Base-by-base conservation (phyloP, 2,888 invertebrate species). In the Sinelater perroti region DNA sequence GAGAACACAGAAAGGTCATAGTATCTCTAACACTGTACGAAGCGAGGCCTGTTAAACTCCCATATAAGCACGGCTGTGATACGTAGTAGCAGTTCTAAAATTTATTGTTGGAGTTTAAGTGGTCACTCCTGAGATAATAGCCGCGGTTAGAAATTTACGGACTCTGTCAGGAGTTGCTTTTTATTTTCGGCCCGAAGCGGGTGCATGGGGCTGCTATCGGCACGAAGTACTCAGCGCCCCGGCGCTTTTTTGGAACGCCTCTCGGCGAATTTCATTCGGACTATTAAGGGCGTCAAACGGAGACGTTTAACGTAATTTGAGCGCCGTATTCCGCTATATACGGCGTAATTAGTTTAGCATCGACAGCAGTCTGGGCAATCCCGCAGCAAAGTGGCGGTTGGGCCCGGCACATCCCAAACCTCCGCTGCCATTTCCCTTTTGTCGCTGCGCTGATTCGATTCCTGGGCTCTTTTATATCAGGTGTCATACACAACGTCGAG, bases 381-480 rank as follows among this genome's bases (percentile, higher is more conserved):
- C 45, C 31, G 20, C 45, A 18, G 40, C 40, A 16, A 20, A 38
- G 20, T 21, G 24, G 40, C 40, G 40, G 40, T 50, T 50, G 26
- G 38, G 38, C 26, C 21, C 38, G 35, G 40, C 20, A 38, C 24
- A 51, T 40, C 51, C 28, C 16, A 51, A 51, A 51, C 51, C 30
- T 51, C 28, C 30, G 51, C 40, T 50, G 38, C 40, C 40, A 20
- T 51, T 51, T 38, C 51, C 40, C 40, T 16, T 45, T 51, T 51
- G 40, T 40, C 21, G 21, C 20, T 28, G 38, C 38, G 40, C 38
- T 51, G 30, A 51, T 40, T 51, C 51, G 11, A 40, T 40, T 51
- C 40, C 40, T 51, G 26, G 26, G 40, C 31, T 51, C 40, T 16
- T 51, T 51, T 40, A 51, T 40, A n/a, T n/a, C n/a, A n/a, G n/a